Percentiles rank a stretch among this genome's conserved stretches.
These are phyloP conservation scores for Leptopterna dolabrata DNA, from an alignment of 2,888 invertebrate genomes.

Conservation along the genomic window DNA sequence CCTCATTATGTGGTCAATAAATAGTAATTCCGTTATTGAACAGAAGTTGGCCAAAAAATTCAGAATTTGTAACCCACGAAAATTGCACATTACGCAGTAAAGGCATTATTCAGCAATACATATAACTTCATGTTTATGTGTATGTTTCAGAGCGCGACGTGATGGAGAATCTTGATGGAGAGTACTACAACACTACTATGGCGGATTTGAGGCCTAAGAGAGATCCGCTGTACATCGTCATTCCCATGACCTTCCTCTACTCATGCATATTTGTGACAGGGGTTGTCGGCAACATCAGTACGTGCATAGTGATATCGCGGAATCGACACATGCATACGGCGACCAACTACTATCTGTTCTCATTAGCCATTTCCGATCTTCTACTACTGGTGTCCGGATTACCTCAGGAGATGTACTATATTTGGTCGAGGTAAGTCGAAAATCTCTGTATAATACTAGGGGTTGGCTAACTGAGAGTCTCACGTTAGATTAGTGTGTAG, in stretches of 20 bases:
- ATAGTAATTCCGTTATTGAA: no score
- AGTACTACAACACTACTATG: constrained; percentile 42
- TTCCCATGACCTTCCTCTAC: constrained; percentile 83
- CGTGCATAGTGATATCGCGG: constrained; percentile 84
- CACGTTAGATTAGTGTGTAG: no score
- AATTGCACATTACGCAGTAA: no score
- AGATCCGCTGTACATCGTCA: constrained; percentile 74
- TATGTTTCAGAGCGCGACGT: not conserved
- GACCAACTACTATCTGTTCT: constrained; percentile 86
- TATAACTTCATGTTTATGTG: no score
- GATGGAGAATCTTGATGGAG: constrained; percentile 41
- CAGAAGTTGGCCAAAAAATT: no score
- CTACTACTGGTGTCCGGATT: constrained; percentile 81
- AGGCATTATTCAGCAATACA: no score
- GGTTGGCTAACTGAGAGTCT: no score
- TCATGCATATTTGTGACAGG: constrained; percentile 82
- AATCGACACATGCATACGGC: constrained; percentile 87
- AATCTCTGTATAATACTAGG: no score
- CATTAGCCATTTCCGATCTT: constrained; percentile 84
- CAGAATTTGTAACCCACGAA: no score
- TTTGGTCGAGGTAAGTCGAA: constrained; percentile 73
- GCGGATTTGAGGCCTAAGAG: constrained; percentile 59
- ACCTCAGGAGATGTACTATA: constrained; percentile 83
- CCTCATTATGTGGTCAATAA: no score
- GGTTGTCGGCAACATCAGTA: constrained; percentile 83